These are phyloP conservation scores for Synodontis membranacea DNA, from an alignment of 2,113 vertebrate genomes.

Conservation along the genomic window DNA sequence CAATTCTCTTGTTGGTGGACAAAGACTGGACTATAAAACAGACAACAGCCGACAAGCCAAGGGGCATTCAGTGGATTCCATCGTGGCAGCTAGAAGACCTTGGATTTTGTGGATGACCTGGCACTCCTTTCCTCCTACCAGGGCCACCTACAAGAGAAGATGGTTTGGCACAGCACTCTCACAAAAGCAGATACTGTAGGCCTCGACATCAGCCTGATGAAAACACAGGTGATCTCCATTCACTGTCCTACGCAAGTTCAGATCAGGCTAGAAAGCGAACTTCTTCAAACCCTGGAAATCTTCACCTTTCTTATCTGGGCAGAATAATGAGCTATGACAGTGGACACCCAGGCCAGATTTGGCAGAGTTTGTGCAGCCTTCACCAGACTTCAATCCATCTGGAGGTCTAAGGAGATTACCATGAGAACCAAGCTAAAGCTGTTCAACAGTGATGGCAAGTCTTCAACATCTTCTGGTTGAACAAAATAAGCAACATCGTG, in stretches of 20 bases:
- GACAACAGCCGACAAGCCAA: background rate
- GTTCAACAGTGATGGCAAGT: background rate
- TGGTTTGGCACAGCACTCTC: background rate
- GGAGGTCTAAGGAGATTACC: conserved; percentile 11
- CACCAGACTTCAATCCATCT: background rate
- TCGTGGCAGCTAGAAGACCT: background rate
- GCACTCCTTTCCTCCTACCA: background rate
- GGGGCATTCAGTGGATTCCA: background rate
- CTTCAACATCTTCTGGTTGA: background rate
- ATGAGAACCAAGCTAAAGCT: background rate
- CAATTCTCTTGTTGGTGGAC: background rate
- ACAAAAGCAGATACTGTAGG: background rate
- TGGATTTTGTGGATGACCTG: background rate
- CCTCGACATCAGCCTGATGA: background rate
- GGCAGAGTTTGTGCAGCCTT: background rate
- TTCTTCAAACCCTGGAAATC: background rate
- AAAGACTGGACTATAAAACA: background rate
- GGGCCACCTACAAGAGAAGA: background rate
- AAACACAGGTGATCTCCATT: background rate
- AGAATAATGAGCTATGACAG: background rate
- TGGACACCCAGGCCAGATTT: background rate
- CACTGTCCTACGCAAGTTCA: background rate
- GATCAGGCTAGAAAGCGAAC: no score
- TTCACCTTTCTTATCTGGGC: background rate
- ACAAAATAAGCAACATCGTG: background rate